Base-by-base conservation (phyloP, 2,113 vertebrate genomes). In the Leucopsar rothschildi region DNA sequence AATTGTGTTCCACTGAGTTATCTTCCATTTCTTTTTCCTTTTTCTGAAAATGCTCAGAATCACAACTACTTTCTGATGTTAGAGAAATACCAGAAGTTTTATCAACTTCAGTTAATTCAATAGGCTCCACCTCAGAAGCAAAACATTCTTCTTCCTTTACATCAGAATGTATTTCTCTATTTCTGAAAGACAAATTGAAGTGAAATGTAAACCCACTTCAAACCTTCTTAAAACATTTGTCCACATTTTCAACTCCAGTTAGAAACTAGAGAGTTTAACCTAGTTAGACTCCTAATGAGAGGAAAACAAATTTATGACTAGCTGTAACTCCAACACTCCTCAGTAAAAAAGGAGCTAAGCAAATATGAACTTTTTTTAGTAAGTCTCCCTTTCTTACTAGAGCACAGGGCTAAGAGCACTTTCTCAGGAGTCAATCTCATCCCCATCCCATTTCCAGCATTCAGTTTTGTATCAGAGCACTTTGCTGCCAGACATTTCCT, bases 141-240 rank as follows among this genome's bases (percentile, higher is more conserved):
- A 55, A 75, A 72, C 37, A 40, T 60, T 95, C 66, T 87, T 92
- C 96, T 92, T 95, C 96, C 56, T 96, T 97, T 80, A 73, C 92
- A 92, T 83, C 92, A 84, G 64, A 82, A 96, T 11, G 31, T n/a
- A 40, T 68, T 69, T 93, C 87, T 92, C 60, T 89, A 72, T 93
- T 55, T 92, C 98, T 98, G 95, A 68, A 98, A 97, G 53, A 96
- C 59, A 92, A 88, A 95, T 31, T 27, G 15, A 14, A 93, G 87
- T n/a, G 15, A 47, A 88, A 92, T 40, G 55, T 29, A 73, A 65
- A 55, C 8, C 18, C 20, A 71, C 71, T 92, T 84, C 22, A 93
- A 95, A 64, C 18, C 10, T 81, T n/a, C 59, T 75, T 56, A 45
- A 90, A 86, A 35, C 11, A 47, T 24, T 56, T 84, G 14, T 31